Conservation (phyloP, 2,888 invertebrate species). For the Melanotus villosus region DNA sequence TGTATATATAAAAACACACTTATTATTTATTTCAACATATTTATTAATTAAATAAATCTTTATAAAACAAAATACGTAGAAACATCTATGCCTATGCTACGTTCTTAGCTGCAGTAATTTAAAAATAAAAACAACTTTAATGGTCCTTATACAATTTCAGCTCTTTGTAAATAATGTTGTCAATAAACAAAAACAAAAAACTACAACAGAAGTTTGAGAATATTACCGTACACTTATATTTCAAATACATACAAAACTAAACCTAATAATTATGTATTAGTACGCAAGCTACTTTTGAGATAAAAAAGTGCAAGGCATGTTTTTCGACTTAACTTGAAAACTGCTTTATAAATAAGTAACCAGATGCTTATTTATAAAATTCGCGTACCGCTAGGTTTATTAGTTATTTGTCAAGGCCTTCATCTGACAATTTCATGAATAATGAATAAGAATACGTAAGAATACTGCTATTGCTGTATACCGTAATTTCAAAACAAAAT, state of each 20-base stretch:
- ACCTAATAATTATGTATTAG: conserved; percentile 46
- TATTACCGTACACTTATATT: conserved; percentile 51
- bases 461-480: too few species aligned
- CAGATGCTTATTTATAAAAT: not conserved
- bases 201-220: not conserved
- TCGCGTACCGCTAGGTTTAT: not conserved
- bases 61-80: conserved; percentile 63
- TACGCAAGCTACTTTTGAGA: conserved; percentile 51
- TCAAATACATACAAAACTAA: conserved; percentile 49
- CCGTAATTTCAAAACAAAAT: too few species aligned
- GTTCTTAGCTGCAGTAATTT: conserved; percentile 57
- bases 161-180: not conserved
- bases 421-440: too few species aligned
- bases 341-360: not conserved
- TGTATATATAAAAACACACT: too few species aligned
- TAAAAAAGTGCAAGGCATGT: conserved; percentile 58
- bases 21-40: conserved; percentile 60
- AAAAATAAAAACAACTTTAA: conserved; percentile 52
- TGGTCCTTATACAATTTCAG: conserved; percentile 31
- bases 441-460: too few species aligned
- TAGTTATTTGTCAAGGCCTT: not conserved
- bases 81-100: conserved; percentile 56
- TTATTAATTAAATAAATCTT: conserved; percentile 66
- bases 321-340: conserved; percentile 49
- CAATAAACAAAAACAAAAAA: conserved; percentile 15